These are phyloP conservation scores for Branchipolynoe longqiensis DNA, from an alignment of 2,888 invertebrate genomes.

Conservation along the genomic window DNA sequence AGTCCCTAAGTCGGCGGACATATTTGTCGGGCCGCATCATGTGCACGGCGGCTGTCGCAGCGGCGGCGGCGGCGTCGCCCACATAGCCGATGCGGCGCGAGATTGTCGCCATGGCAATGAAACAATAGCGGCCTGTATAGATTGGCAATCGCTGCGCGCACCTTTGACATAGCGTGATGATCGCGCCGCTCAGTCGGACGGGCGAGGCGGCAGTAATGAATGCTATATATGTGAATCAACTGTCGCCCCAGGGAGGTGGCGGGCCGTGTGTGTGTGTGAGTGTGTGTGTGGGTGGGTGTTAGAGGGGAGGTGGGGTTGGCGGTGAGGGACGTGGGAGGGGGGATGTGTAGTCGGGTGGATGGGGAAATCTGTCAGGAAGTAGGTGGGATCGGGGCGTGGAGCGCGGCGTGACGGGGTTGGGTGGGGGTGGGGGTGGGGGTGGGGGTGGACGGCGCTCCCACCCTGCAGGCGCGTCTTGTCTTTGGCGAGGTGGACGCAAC, in stretches of 20 bases:
- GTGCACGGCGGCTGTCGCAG: background rate
- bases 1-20: too few species aligned
- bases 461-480: constrained; percentile 20
- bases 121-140: constrained; percentile 46
- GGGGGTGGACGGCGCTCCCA: background rate
- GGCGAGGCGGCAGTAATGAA: constrained; percentile 14
- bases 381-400: too few species aligned
- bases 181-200: background rate
- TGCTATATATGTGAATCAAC: constrained; percentile 54
- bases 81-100: constrained; percentile 16
- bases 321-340: background rate
- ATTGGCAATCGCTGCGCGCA: constrained; percentile 40
- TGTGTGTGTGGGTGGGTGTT: background rate
- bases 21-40: constrained; percentile 47
- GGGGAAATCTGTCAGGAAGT: too few species aligned
- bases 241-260: background rate
- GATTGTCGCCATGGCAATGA: constrained; percentile 52
- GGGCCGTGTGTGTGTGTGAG: background rate
- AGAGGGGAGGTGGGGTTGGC: background rate
- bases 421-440: background rate
- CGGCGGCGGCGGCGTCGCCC: background rate
- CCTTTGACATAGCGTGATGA: constrained; percentile 39
- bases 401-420: background rate
- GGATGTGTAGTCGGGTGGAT: too few species aligned
- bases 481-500: constrained; percentile 11